Conservation (phyloP, 2,113 vertebrate genomes). For the Pelvicachromis taeniatus region DNA sequence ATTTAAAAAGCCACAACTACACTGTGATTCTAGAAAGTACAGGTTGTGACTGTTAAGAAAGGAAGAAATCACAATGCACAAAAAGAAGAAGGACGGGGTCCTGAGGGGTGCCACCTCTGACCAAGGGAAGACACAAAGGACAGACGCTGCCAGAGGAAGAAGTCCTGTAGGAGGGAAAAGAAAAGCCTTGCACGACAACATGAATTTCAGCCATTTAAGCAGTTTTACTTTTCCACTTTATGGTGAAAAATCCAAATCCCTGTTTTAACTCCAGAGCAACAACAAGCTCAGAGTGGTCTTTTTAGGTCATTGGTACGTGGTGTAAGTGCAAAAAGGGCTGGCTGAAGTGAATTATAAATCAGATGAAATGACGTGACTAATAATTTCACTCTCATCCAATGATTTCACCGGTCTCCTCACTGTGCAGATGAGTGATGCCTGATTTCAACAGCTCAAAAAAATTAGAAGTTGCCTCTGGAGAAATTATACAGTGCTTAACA, state of each 20-base stretch:
- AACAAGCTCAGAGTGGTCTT: not conserved
- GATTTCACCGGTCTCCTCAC: not conserved
- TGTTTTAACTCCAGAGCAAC: not conserved
- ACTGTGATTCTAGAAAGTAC: not conserved
- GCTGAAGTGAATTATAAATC: not conserved
- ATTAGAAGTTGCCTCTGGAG: not conserved
- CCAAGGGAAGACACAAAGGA: not conserved
- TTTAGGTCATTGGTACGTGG: not conserved
- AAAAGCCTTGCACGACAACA: not conserved
- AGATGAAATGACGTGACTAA: not conserved
- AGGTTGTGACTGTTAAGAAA: not conserved
- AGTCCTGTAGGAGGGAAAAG: not conserved
- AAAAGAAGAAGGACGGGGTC: not conserved
- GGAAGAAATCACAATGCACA: not conserved
- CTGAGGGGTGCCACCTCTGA: not conserved
- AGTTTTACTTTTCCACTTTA: not conserved
- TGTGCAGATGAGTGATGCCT: not conserved
- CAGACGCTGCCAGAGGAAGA: not conserved
- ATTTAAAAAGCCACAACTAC: not conserved
- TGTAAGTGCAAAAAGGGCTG: not conserved
- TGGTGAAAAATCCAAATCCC: not conserved
- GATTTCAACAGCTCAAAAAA: not conserved
- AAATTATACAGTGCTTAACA: not conserved
- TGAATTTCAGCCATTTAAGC: not conserved
- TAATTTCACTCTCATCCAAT: not conserved